Percentiles rank a stretch among this genome's conserved stretches.
Conservation (phyloP, 2,113 vertebrate genomes). For the Ascaphus truei region DNA sequence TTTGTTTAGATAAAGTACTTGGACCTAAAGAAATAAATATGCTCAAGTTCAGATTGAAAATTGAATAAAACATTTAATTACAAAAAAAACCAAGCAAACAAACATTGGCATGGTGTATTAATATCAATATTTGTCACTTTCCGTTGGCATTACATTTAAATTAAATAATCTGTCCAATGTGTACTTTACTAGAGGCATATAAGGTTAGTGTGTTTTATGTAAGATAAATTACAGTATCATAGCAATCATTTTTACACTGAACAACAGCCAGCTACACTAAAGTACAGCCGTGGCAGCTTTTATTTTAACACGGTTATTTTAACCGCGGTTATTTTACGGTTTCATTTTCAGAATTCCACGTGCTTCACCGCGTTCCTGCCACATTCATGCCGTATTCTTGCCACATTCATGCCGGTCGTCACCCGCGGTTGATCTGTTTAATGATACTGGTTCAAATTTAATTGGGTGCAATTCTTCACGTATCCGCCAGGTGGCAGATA, state of each 20-base stretch:
- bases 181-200: slow-evolving; percentile 21
- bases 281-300: too few species aligned
- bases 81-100: slow-evolving; percentile 13
- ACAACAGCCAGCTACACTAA: background rate
- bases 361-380: too few species aligned
- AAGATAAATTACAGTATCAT: background rate
- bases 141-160: slow-evolving; percentile 20
- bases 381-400: too few species aligned
- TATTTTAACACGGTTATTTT: too few species aligned
- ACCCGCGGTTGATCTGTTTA: too few species aligned
- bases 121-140: slow-evolving; percentile 22
- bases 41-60: background rate
- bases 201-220: slow-evolving; percentile 13
- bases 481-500: too few species aligned
- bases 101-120: slow-evolving; percentile 7
- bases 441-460: too few species aligned
- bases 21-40: slow-evolving; percentile 18
- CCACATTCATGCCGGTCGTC: too few species aligned
- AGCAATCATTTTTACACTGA: background rate
- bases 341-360: too few species aligned
- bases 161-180: slow-evolving; percentile 33
- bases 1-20: background rate
- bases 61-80: slow-evolving; percentile 4
- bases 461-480: too few species aligned
- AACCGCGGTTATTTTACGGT: too few species aligned